Evolutionary conservation across 2,113 vertebrate genomes (phyloP).

Genomic region (Psammodynastes pulverulentus): DNA sequence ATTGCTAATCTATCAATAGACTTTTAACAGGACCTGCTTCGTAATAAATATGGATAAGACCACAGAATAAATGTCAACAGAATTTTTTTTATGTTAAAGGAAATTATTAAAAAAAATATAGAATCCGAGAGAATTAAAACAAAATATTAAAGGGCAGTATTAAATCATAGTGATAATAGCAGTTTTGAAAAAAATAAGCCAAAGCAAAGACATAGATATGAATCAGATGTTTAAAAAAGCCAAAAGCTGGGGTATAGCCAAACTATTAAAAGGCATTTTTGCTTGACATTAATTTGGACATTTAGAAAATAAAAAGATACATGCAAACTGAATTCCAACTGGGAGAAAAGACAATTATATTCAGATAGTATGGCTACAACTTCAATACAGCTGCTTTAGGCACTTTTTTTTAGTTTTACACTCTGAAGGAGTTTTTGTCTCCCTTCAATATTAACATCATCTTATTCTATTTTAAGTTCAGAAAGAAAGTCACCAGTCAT

Average conservation of each 20-base stretch:
- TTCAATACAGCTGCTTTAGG: not conserved
- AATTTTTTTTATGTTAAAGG: not conserved
- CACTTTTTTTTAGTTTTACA: not conserved
- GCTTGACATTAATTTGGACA: not conserved
- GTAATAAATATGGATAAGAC: not conserved
- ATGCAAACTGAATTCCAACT: not conserved
- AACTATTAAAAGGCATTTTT: not conserved
- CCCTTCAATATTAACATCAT: not conserved
- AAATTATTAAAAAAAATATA: not conserved
- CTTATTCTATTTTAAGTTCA: not conserved
- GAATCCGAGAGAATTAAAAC: not conserved
- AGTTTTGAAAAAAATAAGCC: not conserved
- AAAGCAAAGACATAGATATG: not conserved
- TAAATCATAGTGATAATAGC: not conserved
- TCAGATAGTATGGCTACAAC: not conserved
- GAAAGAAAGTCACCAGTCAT: not conserved
- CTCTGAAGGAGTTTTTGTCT: not conserved
- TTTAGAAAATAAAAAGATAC: not conserved
- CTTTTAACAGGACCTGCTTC: not conserved
- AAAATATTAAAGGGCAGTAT: not conserved
- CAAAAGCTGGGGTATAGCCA: not conserved
- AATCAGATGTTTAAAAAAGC: not conserved
- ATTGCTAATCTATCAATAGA: not conserved
- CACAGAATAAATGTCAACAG: not conserved
- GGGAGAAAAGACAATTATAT: not conserved